These are phyloP conservation scores for Struthio camelus DNA, from an alignment of 2,113 vertebrate species.

Conservation along the genomic window DNA sequence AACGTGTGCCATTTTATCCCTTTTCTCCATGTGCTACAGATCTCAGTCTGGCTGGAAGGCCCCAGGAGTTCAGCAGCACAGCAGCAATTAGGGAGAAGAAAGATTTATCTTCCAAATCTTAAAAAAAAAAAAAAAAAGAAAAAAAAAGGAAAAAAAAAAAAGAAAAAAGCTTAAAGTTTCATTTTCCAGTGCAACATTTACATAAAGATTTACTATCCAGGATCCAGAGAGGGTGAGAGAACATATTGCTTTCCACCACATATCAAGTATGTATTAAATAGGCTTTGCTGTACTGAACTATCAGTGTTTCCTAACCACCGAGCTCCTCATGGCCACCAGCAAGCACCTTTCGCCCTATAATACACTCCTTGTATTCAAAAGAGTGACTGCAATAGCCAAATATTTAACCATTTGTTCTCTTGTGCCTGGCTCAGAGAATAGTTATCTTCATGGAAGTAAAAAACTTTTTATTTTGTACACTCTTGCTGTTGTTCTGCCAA, in stretches of 20 bases:
- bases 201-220: background rate
- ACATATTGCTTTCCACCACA: background rate
- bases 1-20: background rate
- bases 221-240: background rate
- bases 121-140: background rate
- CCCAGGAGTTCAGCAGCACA: background rate
- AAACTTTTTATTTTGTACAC: background rate
- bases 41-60: background rate
- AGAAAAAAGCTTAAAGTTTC: background rate
- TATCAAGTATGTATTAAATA: fast-evolving
- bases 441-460: background rate
- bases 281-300: background rate
- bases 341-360: background rate
- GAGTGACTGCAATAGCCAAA: background rate
- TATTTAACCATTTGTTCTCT: background rate
- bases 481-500: background rate
- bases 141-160: background rate
- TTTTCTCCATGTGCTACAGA: background rate
- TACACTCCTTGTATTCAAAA: background rate
- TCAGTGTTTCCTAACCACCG: background rate
- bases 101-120: background rate
- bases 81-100: background rate
- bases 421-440: background rate
- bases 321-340: background rate
- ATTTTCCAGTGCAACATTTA: background rate